These are phyloP conservation scores for Chaetorhynchus papuensis DNA, from an alignment of 2,113 vertebrate species.

Conservation along the genomic window DNA sequence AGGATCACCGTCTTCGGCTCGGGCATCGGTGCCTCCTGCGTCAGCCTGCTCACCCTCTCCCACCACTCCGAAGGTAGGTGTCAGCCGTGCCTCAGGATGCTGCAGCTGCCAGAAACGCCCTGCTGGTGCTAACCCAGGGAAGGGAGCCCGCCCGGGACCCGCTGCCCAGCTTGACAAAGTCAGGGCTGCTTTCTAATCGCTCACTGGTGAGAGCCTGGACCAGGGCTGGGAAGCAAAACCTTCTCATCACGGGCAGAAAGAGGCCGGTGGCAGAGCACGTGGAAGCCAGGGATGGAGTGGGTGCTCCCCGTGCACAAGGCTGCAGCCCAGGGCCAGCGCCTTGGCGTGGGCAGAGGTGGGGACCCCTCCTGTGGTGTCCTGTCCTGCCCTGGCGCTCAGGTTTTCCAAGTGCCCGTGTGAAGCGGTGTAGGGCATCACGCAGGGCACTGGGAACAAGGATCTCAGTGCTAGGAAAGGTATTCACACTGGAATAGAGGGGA, in stretches of 20 bases:
- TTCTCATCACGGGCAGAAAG: accelerated
- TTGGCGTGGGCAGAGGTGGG: not conserved
- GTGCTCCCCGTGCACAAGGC: not conserved
- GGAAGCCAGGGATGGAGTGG: not conserved
- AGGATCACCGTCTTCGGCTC: slow-evolving; percentile 97
- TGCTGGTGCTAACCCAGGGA: not conserved
- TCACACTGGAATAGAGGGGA: not conserved
- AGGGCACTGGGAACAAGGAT: not conserved
- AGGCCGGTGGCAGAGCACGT: not conserved
- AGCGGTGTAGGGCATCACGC: not conserved
- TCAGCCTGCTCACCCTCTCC: slow-evolving; percentile 95
- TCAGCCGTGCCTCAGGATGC: not conserved
- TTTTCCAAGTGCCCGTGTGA: not conserved
- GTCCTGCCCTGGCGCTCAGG: accelerated
- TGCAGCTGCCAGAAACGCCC: accelerated
- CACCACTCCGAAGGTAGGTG: slow-evolving; percentile 97
- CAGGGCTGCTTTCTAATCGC: not conserved
- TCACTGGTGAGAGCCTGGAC: not conserved
- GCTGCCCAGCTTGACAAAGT: not conserved
- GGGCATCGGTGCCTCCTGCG: slow-evolving; percentile 94
- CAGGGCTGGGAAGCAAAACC: not conserved
- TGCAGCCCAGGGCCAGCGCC: not conserved
- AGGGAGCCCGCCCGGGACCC: accelerated
- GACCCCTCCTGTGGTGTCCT: not conserved
- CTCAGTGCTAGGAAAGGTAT: not conserved